phyloP scores from a whole-genome alignment of 2,888 invertebrate species.

The Entomobrya proxima region DNA sequence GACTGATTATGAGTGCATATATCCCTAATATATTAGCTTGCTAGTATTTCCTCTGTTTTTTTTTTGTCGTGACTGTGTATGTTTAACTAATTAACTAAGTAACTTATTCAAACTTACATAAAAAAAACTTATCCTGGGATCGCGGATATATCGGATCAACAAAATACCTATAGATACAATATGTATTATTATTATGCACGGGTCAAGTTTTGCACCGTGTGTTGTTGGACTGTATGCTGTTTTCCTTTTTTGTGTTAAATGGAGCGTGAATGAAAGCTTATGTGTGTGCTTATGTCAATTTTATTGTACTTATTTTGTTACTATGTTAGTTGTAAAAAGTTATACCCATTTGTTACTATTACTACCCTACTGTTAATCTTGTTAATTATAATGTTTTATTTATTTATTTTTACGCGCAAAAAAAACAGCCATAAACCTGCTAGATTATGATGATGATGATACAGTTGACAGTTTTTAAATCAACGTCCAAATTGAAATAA shows the following conservation, averaged over 20 bases:
- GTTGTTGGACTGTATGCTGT: too few relatives aligned
- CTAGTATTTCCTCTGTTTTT: background rate
- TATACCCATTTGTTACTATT: too few relatives aligned
- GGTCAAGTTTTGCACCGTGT: too few relatives aligned
- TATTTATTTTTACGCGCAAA: background rate
- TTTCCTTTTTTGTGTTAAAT: too few relatives aligned
- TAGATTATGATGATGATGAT: background rate
- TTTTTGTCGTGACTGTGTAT: background rate
- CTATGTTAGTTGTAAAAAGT: slow-evolving; percentile 1
- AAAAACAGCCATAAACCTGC: slow-evolving; percentile 25
- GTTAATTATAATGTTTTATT: background rate
- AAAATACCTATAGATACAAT: too few relatives aligned
- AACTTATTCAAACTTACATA: too few relatives aligned
- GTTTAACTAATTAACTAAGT: too few relatives aligned
- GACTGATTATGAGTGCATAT: slow-evolving; percentile 12
- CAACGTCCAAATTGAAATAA: too few relatives aligned
- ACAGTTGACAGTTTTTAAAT: background rate
- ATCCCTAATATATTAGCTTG: background rate
- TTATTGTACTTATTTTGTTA: too few relatives aligned
- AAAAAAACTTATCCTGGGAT: too few relatives aligned
- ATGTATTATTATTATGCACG: too few relatives aligned
- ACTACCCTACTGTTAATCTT: background rate
- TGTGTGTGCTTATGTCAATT: background rate
- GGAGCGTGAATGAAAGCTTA: background rate
- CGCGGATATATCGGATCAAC: too few relatives aligned